These are phyloP conservation scores for Calyptomena viridis DNA, from an alignment of 2,113 vertebrate species.

Conservation along the genomic window DNA sequence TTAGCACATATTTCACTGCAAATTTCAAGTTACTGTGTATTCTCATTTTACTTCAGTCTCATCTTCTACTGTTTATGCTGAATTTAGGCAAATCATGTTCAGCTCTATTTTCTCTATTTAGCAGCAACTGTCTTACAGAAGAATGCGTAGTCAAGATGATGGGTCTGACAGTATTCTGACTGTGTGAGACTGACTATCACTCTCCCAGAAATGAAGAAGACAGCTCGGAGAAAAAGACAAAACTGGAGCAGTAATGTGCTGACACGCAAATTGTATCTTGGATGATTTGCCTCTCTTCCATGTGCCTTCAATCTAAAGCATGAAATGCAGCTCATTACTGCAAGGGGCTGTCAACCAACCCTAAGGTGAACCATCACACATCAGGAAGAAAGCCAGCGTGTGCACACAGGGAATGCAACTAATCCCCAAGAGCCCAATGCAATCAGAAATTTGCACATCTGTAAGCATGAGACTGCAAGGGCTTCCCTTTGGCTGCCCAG, in stretches of 20 bases:
- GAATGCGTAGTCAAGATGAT: not conserved
- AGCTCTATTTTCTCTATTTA: not conserved
- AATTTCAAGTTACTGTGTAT: not conserved
- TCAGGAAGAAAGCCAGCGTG: not conserved
- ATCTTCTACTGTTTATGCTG: not conserved
- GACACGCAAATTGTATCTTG: not conserved
- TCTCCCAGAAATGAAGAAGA: not conserved
- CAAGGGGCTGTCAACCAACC: not conserved
- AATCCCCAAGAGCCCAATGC: not conserved
- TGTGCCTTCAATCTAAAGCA: not conserved
- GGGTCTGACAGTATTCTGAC: constrained; percentile 4
- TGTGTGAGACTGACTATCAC: not conserved
- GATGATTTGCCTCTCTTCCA: not conserved
- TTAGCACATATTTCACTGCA: not conserved
- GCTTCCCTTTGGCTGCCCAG: not conserved
- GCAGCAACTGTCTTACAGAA: not conserved
- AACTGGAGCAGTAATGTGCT: not conserved
- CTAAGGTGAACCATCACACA: not conserved
- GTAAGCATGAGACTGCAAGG: not conserved
- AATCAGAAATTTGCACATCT: not conserved
- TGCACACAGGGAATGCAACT: not conserved
- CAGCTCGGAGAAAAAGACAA: not conserved
- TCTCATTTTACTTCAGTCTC: not conserved
- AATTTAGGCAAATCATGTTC: not conserved
- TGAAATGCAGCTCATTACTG: not conserved